Evolutionary conservation across 2,113 vertebrate species (phyloP), one percentile per base, ranked within the genome.

Genomic region (Cebidichthys violaceus): DNA sequence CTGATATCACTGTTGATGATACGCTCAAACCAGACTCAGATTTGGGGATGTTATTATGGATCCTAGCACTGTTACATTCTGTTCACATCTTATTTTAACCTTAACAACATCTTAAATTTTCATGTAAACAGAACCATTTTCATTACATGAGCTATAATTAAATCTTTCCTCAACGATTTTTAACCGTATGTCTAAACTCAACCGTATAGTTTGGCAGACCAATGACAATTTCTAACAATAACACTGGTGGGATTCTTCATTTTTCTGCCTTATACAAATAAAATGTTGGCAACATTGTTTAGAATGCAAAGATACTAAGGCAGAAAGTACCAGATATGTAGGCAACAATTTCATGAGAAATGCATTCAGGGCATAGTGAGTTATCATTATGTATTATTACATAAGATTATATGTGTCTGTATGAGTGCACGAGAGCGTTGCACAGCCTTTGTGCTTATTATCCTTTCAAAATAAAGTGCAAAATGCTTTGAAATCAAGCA

Each of bases 391-490:
- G 22, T 55, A 22, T 55, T 11, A 24, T 55, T 24, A 55, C 52
- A n/a, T 10, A 55, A 24, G 22, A 55, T 13, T 24, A 55, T 24
- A 55, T 55, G 52, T 55, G 11, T n/a, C 52, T 55, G 22, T 55
- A 9, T 27, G 9, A 9, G 54, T 29, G 57, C 17, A 17, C 31
- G 1, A 73, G 22, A 69, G 45, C 9, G 24, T 18, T 11, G 55
- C 4, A 5, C 27, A 74, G 61, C 57, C 55, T n/a, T 60, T 45
- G 24, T 29, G 6, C 2, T 35, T 9, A 33, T 50, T 4, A 31
- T 45, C n/a, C 13, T 59, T 77, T 77, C 37, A 55, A 66, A 76
- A 27, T 24, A 64, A 64, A 64, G 22, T 17, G 6, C 35, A 55
- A 55, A 68, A 33, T 17, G 52, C 5, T 39, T 54, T 54, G 4